A percentile compares a stretch with the other conserved stretches of the same genome.
These are phyloP conservation scores for Lophius piscatorius DNA, from an alignment of 2,113 vertebrate species.

Conservation along the genomic window DNA sequence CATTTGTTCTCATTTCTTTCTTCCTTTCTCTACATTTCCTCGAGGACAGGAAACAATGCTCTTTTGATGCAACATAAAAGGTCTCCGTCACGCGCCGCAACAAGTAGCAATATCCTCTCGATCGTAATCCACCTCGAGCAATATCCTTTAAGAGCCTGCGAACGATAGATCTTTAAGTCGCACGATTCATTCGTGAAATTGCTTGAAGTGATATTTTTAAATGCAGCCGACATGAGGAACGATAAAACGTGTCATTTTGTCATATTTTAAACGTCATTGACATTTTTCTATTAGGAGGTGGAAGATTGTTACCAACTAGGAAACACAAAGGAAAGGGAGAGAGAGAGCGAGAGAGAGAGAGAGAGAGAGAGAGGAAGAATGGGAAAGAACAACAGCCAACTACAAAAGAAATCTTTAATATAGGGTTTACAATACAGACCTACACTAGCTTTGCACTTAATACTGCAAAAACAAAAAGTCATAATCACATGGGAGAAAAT, in stretches of 20 bases:
- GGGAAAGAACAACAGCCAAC: slow-evolving; percentile 23
- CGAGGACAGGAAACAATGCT: background rate
- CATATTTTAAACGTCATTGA: slow-evolving; percentile 38
- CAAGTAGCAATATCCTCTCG: slow-evolving; percentile 47
- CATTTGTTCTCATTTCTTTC: background rate
- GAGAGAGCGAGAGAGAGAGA: slow-evolving; percentile 27
- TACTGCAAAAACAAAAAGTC: slow-evolving; percentile 39
- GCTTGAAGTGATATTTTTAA: slow-evolving; percentile 30
- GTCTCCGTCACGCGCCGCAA: slow-evolving; percentile 21
- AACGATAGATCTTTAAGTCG: slow-evolving; percentile 47
- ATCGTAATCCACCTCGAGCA: slow-evolving; percentile 34
- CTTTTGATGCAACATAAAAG: slow-evolving; percentile 12
- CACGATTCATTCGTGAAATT: slow-evolving; percentile 41
- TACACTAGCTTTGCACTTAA: slow-evolving; percentile 49
- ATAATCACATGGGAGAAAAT: slow-evolving; percentile 55
- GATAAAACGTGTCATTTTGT: slow-evolving; percentile 9
- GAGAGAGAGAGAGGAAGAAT: slow-evolving; percentile 14
- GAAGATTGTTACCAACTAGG: slow-evolving; percentile 47
- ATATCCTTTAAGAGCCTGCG: slow-evolving; percentile 17
- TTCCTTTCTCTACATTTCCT: background rate
- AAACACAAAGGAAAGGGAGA: slow-evolving; percentile 48
- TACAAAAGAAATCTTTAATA: slow-evolving; percentile 65
- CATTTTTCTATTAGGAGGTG: slow-evolving; percentile 56
- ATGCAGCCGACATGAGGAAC: slow-evolving; percentile 2
- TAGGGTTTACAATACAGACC: slow-evolving; percentile 52